phyloP scores from a whole-genome alignment of 1,140 invertebrate species.

The Diorhabda carinulata region DNA sequence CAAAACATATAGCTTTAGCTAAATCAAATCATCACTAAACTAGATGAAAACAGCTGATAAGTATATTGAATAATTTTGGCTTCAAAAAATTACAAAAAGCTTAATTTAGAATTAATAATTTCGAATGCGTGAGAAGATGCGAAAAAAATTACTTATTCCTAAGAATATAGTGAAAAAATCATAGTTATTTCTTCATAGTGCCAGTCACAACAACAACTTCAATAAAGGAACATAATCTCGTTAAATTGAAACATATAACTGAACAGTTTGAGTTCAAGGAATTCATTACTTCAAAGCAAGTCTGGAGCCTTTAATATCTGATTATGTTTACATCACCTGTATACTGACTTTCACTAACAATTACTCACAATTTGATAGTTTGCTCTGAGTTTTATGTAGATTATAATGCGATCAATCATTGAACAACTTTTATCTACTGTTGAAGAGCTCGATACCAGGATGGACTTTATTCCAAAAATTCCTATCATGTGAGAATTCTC shows the following conservation, averaged over 20 bases:
- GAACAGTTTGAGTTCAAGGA: constrained; percentile 14
- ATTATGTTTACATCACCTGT: constrained; percentile 12
- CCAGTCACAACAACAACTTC: constrained; percentile 25
- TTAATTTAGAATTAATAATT: constrained; percentile 17
- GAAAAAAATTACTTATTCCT: constrained; percentile 11
- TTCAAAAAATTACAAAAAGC: constrained; percentile 22
- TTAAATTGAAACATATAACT: constrained; percentile 21
- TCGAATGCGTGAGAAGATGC: constrained; percentile 13
- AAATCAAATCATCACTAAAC: background rate
- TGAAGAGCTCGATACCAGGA: constrained; percentile 19
- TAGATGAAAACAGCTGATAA: background rate
- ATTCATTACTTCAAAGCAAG: constrained; percentile 14
- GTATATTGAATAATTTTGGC: constrained; percentile 20
- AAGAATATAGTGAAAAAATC: constrained; percentile 11
- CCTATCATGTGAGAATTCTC: constrained; percentile 18
- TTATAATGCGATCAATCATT: constrained; percentile 16
- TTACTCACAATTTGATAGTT: constrained; percentile 16
- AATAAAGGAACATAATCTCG: constrained; percentile 25
- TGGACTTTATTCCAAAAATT: constrained; percentile 27
- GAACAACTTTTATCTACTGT: constrained; percentile 21
- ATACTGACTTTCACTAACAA: constrained; percentile 14
- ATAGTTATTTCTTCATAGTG: constrained; percentile 26
- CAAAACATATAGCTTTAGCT: constrained; percentile 13
- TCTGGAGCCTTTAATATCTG: constrained; percentile 1
- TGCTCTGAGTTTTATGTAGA: constrained; percentile 25